These are phyloP conservation scores for Drosophila quinaria DNA, from an alignment of 2,888 invertebrate species.

Conservation along the genomic window DNA sequence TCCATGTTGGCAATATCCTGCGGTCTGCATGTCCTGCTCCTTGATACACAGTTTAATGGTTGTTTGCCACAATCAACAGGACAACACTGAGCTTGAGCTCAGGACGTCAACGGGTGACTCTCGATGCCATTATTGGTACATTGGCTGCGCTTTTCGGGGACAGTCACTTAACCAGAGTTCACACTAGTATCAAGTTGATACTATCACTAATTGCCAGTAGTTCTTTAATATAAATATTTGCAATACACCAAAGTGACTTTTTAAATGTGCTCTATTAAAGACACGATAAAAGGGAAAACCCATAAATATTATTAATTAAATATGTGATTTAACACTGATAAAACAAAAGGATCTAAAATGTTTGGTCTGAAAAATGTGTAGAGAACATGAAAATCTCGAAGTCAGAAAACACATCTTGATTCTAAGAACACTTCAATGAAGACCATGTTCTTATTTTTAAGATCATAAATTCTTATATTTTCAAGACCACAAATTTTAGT, in stretches of 20 bases:
- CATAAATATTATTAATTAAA: background rate
- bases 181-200: constrained; percentile 2
- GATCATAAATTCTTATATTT: too few species aligned
- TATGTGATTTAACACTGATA: too few species aligned
- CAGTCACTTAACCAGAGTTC: constrained; percentile 1
- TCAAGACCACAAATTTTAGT: too few species aligned
- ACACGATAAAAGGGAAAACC: background rate
- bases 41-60: constrained; percentile 42
- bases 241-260: background rate
- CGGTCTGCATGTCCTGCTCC: constrained; percentile 18
- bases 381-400: too few species aligned
- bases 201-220: constrained; percentile 46
- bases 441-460: too few species aligned
- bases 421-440: too few species aligned
- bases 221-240: constrained; percentile 11
- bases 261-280: background rate
- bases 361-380: too few species aligned
- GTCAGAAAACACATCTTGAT: too few species aligned
- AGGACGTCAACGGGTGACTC: constrained; percentile 18
- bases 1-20: constrained; percentile 20
- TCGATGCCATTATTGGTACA: constrained; percentile 52
- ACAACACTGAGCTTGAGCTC: constrained; percentile 9
- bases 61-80: constrained; percentile 29
- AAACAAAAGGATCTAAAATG: too few species aligned
- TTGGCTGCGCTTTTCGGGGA: constrained; percentile 42